Percentiles rank a stretch among this genome's conserved stretches.
phyloP scores from a whole-genome alignment of 1,140 invertebrate genomes.

The Rhyzopertha dominica region DNA sequence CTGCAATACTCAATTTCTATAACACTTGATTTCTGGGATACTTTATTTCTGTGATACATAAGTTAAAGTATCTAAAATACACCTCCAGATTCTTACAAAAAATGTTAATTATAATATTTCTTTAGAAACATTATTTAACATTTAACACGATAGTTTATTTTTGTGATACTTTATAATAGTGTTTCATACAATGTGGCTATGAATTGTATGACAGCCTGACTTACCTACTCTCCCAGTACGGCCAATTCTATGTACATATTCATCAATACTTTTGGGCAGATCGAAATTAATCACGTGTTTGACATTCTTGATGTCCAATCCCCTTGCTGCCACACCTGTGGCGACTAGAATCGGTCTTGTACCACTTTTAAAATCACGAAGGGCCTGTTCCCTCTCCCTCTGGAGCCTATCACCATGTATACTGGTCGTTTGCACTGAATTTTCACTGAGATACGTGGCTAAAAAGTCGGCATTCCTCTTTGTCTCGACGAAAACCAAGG shows the following conservation, averaged over 20 bases:
- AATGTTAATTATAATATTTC: neutral
- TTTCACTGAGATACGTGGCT: conserved; percentile 53
- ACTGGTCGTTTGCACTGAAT: conserved; percentile 70
- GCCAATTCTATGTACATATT: conserved; percentile 94
- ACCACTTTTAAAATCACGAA: conserved; percentile 76
- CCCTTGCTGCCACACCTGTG: conserved; percentile 89
- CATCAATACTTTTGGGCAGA: conserved; percentile 79
- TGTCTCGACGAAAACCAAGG: conserved; percentile 85
- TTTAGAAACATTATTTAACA: neutral
- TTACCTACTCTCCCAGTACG: conserved; percentile 85
- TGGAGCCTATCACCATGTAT: conserved; percentile 93
- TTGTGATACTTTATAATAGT: no score
- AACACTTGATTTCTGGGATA: no score
- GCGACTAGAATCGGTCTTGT: conserved; percentile 76
- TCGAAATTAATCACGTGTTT: conserved; percentile 91
- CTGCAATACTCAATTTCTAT: neutral
- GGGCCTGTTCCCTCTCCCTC: conserved; percentile 80
- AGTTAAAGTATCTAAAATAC: no score
- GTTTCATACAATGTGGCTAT: no score
- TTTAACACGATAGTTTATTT: no score
- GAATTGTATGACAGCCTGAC: no score
- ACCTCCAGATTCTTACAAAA: no score
- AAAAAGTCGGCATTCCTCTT: conserved; percentile 88
- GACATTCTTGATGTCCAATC: conserved; percentile 54
- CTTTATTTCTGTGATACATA: no score